These are phyloP conservation scores for Diceros bicornis DNA, from an alignment of 2,797 vertebrate genomes.

Conservation along the genomic window DNA sequence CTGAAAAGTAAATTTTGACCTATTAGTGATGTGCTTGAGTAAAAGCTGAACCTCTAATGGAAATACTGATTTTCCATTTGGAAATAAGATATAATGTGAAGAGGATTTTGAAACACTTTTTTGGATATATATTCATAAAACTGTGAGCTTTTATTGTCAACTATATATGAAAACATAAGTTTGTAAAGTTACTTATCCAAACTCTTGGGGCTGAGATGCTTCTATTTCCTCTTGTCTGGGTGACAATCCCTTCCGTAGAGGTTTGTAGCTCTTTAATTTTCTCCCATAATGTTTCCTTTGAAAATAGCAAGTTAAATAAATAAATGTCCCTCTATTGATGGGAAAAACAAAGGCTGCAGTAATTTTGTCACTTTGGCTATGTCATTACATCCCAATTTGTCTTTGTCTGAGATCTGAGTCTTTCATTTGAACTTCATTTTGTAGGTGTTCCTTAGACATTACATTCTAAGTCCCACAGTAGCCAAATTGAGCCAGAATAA, in stretches of 20 bases:
- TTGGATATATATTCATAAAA: neutral
- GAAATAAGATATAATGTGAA: conserved; percentile 3
- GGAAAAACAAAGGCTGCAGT: neutral
- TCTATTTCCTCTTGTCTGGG: neutral
- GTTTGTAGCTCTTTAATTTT: conserved; percentile 56
- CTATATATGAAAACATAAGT: neutral
- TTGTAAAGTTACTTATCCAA: conserved; percentile 40
- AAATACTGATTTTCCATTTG: conserved; percentile 32
- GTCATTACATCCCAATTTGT: conserved; percentile 66
- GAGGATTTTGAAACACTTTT: neutral
- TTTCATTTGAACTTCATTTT: conserved; percentile 74
- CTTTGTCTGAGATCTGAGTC: conserved; percentile 60
- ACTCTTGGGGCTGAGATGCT: neutral
- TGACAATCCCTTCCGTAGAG: neutral
- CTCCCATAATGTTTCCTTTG: neutral
- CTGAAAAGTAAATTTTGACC: conserved; percentile 9
- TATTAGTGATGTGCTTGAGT: neutral
- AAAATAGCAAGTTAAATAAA: conserved; percentile 71
- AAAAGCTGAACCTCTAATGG: neutral
- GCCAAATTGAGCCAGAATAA: conserved; percentile 66
- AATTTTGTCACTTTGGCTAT: conserved; percentile 56
- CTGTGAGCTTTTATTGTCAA: conserved; percentile 35
- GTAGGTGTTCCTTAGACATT: conserved; percentile 36
- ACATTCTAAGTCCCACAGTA: neutral
- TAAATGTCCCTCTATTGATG: conserved; percentile 30